These are phyloP conservation scores for Dinomys branickii DNA, from an alignment of 2,113 vertebrate species.

Conservation along the genomic window DNA sequence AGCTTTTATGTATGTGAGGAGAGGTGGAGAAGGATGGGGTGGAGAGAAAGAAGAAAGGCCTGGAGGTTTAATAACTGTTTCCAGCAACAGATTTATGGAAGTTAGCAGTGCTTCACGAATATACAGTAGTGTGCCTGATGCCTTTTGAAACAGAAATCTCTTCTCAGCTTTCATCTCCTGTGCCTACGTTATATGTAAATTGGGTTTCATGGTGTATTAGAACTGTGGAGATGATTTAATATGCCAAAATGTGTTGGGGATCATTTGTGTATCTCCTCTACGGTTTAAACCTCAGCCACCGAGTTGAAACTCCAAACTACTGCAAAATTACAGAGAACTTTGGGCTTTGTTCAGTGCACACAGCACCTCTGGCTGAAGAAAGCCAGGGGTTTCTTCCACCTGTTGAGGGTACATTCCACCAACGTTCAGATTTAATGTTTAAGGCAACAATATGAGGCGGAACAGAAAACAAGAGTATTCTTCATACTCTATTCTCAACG, in stretches of 20 bases:
- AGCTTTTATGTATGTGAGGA: not conserved
- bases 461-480: slow-evolving; percentile 55
- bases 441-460: not conserved
- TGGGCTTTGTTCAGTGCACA: not conserved
- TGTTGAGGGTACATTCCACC: not conserved
- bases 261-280: slow-evolving; percentile 78
- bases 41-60: slow-evolving; percentile 12
- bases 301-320: slow-evolving; percentile 65
- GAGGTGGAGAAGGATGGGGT: not conserved
- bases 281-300: slow-evolving; percentile 73
- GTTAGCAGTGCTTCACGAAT: slow-evolving; percentile 61
- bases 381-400: fast-evolving
- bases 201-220: slow-evolving; percentile 85
- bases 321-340: slow-evolving; percentile 16
- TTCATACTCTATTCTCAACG: not conserved
- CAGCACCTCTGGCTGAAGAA: not conserved
- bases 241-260: slow-evolving; percentile 82
- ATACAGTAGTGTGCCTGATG: slow-evolving; percentile 69
- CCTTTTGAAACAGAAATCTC: slow-evolving; percentile 73
- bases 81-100: slow-evolving; percentile 53
- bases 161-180: slow-evolving; percentile 77
- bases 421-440: not conserved
- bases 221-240: slow-evolving; percentile 85
- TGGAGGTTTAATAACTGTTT: slow-evolving; percentile 54
- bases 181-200: slow-evolving; percentile 83